A percentile compares a stretch with the other conserved stretches of the same genome.
Evolutionary conservation across 2,113 vertebrate genomes (phyloP).

Genomic region (Danio rerio): GRCz12tu NC_133181.1:12534001-12534500

Average conservation of each 20-base stretch:
- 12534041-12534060: conserved; percentile 45
- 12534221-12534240: conserved; percentile 4
- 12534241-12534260: conserved; percentile 3
- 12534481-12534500: conserved; percentile 24
- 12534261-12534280: neutral
- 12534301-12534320: neutral
- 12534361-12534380: neutral
- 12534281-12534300: neutral
- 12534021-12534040: conserved; percentile 15
- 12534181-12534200: conserved; percentile 11
- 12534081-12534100: conserved; percentile 14
- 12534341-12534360: conserved; percentile 25
- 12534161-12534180: conserved; percentile 23
- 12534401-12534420: conserved; percentile 4
- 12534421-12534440: neutral
- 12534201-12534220: conserved; percentile 22
- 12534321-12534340: conserved; percentile 35
- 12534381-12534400: conserved; percentile 7
- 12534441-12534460: conserved; percentile 25
- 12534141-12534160: conserved; percentile 20
- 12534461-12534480: neutral
- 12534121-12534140: conserved; percentile 27
- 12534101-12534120: neutral
- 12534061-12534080: conserved; percentile 28
- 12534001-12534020: neutral